Base-by-base conservation (phyloP, 2,888 invertebrate species). In the Tetragonisca angustula region DNA sequence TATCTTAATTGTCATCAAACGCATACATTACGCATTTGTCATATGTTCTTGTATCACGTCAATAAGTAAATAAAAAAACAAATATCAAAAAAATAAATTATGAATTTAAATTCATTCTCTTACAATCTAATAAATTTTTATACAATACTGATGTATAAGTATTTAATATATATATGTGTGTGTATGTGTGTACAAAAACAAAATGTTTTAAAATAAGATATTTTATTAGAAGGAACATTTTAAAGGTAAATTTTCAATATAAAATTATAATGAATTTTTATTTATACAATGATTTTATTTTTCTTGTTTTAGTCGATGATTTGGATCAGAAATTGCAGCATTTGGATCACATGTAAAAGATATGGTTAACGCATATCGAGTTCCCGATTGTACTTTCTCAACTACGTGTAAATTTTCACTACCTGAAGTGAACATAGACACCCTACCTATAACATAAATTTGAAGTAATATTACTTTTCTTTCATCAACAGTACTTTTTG, bases 351-450 rank as follows among this genome's bases (percentile, higher is more conserved):
- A 98, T 9, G 98, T 98, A 93, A 98, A 98, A 67, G 98, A 97
- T 72, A 98, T 96, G 0, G 98, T 98, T 87, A 98, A 95, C 6
- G 98, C 98, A 94, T 97, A 98, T 92, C 98, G 95, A 21, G 95
- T 95, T 24, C 98, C 98, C 36, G 96, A 95, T 17, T 95, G 96
- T 6, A 98, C 97, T 94, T 96, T 96, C 94, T 98, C 98, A 3
- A 98, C 97, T 94, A 95, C 96, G 94, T 98, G 98, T 0, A 96
- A 94, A 95, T 98, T 98, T 95, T 98, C 98, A 62, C 96, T 96
- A 21, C 98, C 98, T 68, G 98, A 98, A 0, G 98, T 98, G 92
- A 98, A 98, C 95, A 97, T 97, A 52, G 97, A 97, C 2, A 98
- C 96, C 86, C 98, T 96, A 27, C 97, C 96, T 96, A 71, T 6